Evolutionary conservation across 2,888 invertebrate species (phyloP), one percentile per base, ranked within the genome.

Genomic region (Ectemnius continuus): DNA sequence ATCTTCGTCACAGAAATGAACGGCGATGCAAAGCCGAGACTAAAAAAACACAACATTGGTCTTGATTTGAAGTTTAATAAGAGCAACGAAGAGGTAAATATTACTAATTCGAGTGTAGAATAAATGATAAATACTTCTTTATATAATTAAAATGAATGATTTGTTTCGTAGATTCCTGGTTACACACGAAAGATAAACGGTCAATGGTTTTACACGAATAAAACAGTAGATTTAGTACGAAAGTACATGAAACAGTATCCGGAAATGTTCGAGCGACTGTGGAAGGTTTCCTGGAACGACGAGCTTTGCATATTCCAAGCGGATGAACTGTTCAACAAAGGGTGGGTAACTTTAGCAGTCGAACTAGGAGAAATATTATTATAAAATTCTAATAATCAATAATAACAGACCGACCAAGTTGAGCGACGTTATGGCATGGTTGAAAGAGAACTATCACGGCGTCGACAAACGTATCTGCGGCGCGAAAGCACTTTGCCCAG

Each of bases 51-150:
- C 16, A 98, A 98, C 89, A 93, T 99, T 36, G 99, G 99, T 0
- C 93, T 99, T 60, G 97, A 98, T 89, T 92, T 99, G 23, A 99
- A 99, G 91, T 96, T 96, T 87, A 97, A 95, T 77, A 97, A 97
- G 88, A 94, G 91, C 20, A 94, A 93, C 82, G 92, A 93, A 86
- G 94, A 96, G 93, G 95, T 95, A 78, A 84, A 85, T 36, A 6
- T 28, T 6, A n/a, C 1, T 18, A 28, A 4, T 13, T 16, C n/a
- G 14, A 62, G 13, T 18, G 3, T 36, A n/a, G 8, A 3, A n/a
- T 36, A 2, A 20, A 16, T 4, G 8, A 14, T 23, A 1, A 11
- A 2, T 16, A 18, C 18, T n/a, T n/a, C n/a, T n/a, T n/a, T n/a
- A n/a, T n/a, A n/a, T n/a, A n/a, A n/a, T n/a, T n/a, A n/a, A n/a